A percentile compares a stretch with the other conserved stretches of the same genome.
Evolutionary conservation across 2,797 vertebrate species (phyloP).

Genomic region (Chiloscyllium punctatum): DNA sequence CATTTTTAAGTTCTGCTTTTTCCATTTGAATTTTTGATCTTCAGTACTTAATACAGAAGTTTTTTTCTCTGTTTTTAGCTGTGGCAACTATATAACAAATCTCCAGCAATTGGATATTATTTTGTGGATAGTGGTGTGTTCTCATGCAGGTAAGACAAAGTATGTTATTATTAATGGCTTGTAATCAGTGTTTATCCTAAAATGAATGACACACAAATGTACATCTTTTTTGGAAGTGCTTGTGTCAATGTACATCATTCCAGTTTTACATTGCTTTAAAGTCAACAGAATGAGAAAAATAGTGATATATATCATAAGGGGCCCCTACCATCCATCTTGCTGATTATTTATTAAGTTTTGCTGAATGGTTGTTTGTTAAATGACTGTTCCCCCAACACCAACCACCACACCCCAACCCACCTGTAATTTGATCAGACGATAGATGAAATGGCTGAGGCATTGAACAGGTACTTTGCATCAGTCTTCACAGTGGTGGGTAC

Average conservation of each 20-base stretch:
- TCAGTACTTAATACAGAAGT: background rate
- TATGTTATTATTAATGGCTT: background rate
- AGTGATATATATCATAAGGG: background rate
- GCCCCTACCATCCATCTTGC: background rate
- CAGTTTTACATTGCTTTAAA: background rate
- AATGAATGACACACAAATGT: too few species aligned
- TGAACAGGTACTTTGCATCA: too few species aligned
- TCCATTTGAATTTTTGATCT: background rate
- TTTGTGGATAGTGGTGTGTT: constrained; percentile 33
- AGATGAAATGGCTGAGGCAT: too few species aligned
- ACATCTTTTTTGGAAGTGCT: too few species aligned
- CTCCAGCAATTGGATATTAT: constrained; percentile 33
- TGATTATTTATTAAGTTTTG: background rate
- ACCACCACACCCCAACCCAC: too few species aligned
- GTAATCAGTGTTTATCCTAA: background rate
- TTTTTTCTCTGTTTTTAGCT: constrained; percentile 4
- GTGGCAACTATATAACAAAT: background rate
- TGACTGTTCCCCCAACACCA: background rate
- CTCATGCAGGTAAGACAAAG: constrained; percentile 12
- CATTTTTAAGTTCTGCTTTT: background rate
- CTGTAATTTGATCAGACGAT: too few species aligned
- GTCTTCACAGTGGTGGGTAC: too few species aligned
- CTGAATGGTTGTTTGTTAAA: background rate
- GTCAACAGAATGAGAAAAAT: background rate
- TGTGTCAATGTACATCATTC: background rate